These are phyloP conservation scores for Loxodonta africana DNA, from an alignment of 2,113 vertebrate genomes.

Conservation along the genomic window DNA sequence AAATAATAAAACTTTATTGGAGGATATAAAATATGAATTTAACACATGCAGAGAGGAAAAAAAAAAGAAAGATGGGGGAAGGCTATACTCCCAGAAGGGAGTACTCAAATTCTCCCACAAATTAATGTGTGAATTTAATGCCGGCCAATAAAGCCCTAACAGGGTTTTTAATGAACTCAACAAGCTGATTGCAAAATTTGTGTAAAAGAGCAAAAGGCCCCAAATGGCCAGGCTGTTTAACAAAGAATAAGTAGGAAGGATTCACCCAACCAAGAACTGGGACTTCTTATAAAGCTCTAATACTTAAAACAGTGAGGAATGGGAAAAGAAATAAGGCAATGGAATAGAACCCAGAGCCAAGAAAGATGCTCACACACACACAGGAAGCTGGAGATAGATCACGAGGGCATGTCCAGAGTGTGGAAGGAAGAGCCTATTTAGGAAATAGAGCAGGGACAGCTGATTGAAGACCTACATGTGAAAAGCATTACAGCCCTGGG, in stretches of 20 bases:
- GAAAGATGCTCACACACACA: rapidly evolving
- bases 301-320: background rate
- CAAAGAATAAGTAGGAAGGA: background rate
- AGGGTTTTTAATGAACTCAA: background rate
- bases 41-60: background rate
- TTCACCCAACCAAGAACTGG: rapidly evolving
- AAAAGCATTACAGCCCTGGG: background rate
- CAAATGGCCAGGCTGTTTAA: background rate
- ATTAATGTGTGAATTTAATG: background rate
- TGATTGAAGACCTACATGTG: background rate
- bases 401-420: rapidly evolving
- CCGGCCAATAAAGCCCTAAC: background rate
- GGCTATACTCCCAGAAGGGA: background rate
- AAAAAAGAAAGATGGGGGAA: background rate
- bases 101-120: background rate
- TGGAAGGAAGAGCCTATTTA: background rate
- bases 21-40: background rate
- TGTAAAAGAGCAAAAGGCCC: background rate
- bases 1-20: too few relatives aligned
- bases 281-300: background rate
- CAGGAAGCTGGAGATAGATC: rapidly evolving
- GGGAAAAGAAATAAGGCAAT: rapidly evolving
- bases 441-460: background rate
- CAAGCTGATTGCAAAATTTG: background rate
- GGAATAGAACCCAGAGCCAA: background rate